phyloP scores from a whole-genome alignment of 2,797 vertebrate genomes.

The Neosalanx taihuensis region DNA sequence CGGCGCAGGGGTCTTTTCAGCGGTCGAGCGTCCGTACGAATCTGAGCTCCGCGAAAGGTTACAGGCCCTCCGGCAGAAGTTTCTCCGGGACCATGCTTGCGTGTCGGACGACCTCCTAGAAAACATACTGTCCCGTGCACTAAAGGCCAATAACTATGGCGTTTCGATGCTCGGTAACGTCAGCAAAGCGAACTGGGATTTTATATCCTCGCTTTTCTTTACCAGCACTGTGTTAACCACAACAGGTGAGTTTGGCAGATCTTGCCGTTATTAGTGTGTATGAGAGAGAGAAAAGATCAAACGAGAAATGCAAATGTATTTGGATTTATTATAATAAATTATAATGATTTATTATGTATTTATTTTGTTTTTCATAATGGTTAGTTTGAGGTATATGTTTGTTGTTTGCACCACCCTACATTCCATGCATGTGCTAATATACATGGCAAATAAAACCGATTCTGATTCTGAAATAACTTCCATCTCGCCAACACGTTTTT shows the following conservation, averaged over 20 bases:
- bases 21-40: conserved; percentile 89
- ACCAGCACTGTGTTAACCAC: conserved; percentile 95
- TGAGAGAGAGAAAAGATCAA: neutral
- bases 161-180: conserved; percentile 85
- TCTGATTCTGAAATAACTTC: too few species aligned
- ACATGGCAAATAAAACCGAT: too few species aligned
- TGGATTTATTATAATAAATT: too few species aligned
- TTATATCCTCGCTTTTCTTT: conserved; percentile 93
- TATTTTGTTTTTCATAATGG: too few species aligned
- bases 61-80: conserved; percentile 72
- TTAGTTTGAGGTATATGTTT: too few species aligned
- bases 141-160: conserved; percentile 91
- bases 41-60: conserved; percentile 80
- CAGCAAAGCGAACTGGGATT: conserved; percentile 88
- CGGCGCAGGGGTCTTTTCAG: conserved; percentile 90
- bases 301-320: neutral
- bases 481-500: neutral
- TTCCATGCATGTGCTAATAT: too few species aligned
- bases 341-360: too few species aligned
- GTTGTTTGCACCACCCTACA: too few species aligned
- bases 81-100: conserved; percentile 83
- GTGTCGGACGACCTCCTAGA: conserved; percentile 84
- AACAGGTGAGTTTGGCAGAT: conserved; percentile 78
- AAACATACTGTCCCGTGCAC: conserved; percentile 79
- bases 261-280: neutral